These are phyloP conservation scores for Dreissena rostriformis DNA, from an alignment of 1,140 invertebrate species.

Conservation along the genomic window DNA sequence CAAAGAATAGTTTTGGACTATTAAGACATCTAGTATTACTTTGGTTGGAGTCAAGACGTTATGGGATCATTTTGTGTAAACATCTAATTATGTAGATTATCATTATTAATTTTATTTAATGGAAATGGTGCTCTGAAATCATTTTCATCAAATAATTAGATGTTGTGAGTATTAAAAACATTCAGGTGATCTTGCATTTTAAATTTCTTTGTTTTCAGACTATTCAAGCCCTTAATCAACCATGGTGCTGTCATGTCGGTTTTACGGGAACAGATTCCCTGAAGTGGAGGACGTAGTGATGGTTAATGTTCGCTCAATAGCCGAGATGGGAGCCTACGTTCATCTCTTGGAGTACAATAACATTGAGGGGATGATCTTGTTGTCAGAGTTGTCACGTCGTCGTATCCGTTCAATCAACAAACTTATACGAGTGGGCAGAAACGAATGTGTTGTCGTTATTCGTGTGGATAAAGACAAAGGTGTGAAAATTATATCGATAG, in stretches of 20 bases:
- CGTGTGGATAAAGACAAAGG: conserved; percentile 99
- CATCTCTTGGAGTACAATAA: conserved; percentile 99
- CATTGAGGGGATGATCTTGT: conserved; percentile 93
- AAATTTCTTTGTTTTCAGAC: background rate
- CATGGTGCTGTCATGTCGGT: conserved; percentile 98
- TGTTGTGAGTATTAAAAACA: background rate
- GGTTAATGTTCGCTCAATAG: conserved; percentile 99
- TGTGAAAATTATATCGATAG: conserved; percentile 76
- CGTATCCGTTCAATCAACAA: conserved; percentile 99
- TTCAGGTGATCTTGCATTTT: too few species aligned
- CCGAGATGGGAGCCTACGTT: conserved; percentile 99
- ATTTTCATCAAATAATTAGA: too few species aligned
- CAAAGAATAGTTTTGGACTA: too few species aligned
- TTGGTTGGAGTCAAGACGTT: too few species aligned
- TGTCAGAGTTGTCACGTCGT: conserved; percentile 97
- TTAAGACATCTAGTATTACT: too few species aligned
- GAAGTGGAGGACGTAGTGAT: conserved; percentile 99
- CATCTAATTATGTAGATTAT: background rate
- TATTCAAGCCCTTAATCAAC: conserved; percentile 42
- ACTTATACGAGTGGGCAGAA: conserved; percentile 98
- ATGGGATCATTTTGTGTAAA: background rate
- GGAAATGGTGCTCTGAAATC: too few species aligned
- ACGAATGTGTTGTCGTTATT: conserved; percentile 99
- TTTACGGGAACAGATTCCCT: conserved; percentile 98
- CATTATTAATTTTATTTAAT: background rate